Base-by-base conservation (phyloP, 2,888 invertebrate species). In the Phyto melanocephala region DNA sequence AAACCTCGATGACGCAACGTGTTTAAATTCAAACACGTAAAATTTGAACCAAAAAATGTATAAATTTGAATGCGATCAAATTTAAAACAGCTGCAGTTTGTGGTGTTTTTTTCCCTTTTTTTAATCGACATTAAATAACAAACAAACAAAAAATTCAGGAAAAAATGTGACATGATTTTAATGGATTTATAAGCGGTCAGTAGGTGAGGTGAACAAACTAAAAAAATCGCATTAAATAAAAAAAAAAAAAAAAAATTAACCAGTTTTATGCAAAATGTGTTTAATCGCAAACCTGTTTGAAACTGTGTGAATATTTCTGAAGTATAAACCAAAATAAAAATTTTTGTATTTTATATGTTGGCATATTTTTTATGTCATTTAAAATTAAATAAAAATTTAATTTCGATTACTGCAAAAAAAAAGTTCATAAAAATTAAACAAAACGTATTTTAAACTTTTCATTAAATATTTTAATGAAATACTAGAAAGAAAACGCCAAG, bases 121-220 rank as follows among this genome's bases (percentile, higher is more conserved):
- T n/a, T 10, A 40, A 60, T 22, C n/a, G 6, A 40, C 20, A 60
- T 8, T 22, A 40, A 13, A 60, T n/a, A n/a, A n/a, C n/a, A n/a
- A n/a, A n/a, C 8, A 5, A 17, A 52, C 11, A 20, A 6, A n/a
- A 42, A 54, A 40, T 15, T 10, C 3, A 42, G 42, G n/a, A 68
- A 22, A 17, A 70, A 20, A 62, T 13, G 7, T 24, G 22, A 71
- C 11, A 56, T 45, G 7, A 50, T 56, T 62, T 60, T n/a, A 24
- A 37, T 56, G 22, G 28, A 52, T 76, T 60, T 42, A 71, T 62
- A 72, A 77, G 45, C 67, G 81, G 72, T 77, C 77, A 81, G 72
- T 77, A 77, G 77, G 71, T 77, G 77, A n/a, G n/a, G n/a, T n/a
- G n/a, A n/a, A 81, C n/a, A 42, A 76, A 65, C 20, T n/a, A 28